Evolutionary conservation across 2,888 invertebrate genomes (phyloP).

Genomic region (Camponotus fellah): DNA sequence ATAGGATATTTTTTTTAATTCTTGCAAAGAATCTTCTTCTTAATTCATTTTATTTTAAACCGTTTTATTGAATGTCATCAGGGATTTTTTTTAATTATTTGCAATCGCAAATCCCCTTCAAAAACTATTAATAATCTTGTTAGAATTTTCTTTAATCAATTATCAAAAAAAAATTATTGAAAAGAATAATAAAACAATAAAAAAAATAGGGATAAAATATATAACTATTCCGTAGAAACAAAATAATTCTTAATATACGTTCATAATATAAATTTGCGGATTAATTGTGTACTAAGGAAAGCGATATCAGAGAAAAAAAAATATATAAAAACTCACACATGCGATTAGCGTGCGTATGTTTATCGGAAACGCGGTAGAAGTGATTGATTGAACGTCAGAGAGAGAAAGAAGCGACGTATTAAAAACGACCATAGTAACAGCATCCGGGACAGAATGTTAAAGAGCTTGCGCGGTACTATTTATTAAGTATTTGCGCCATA

Average conservation of each 20-base stretch:
- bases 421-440: not conserved
- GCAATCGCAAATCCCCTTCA: constrained; percentile 19
- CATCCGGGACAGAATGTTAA: constrained; percentile 42
- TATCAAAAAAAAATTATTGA: too few species aligned
- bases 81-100: constrained; percentile 1
- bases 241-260: not conserved
- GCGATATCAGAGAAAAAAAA: not conserved
- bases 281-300: not conserved
- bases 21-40: constrained; percentile 14
- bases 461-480: constrained; percentile 57
- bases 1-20: constrained; percentile 31
- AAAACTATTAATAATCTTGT: not conserved
- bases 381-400: not conserved
- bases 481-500: constrained; percentile 68
- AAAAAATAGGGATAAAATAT: constrained; percentile 3
- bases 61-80: constrained; percentile 34
- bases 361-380: not conserved
- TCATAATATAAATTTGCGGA: not conserved
- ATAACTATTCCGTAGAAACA: not conserved
- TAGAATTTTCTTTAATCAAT: not conserved
- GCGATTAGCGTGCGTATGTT: not conserved
- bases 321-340: not conserved
- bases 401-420: not conserved
- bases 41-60: constrained; percentile 25
- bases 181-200: not conserved